These are phyloP conservation scores for Urosaurus nigricauda DNA, from an alignment of 2,797 vertebrate genomes.

Conservation along the genomic window DNA sequence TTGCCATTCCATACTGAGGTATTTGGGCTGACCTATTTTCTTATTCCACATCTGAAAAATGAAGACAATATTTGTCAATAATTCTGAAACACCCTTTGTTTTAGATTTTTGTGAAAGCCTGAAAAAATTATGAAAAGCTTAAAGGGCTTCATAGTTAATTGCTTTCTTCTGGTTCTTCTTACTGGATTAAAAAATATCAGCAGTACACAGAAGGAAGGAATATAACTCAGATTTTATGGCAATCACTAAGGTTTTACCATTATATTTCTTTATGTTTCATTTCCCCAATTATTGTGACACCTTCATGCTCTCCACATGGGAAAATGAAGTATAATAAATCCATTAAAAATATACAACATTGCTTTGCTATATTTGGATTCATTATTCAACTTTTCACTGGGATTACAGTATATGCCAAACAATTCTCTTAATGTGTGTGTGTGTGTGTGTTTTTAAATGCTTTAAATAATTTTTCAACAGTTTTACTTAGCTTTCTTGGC, in stretches of 20 bases:
- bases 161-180: background rate
- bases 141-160: background rate
- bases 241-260: background rate
- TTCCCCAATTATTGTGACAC: background rate
- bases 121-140: background rate
- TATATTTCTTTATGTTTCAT: background rate
- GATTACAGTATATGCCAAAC: background rate
- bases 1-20: background rate
- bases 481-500: conserved; percentile 51
- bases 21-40: background rate
- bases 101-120: conserved; percentile 1
- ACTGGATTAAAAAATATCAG: background rate
- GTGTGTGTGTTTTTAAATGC: conserved; percentile 33
- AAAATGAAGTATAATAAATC: background rate
- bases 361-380: conserved; percentile 3
- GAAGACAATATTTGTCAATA: background rate
- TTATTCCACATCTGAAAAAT: background rate
- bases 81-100: background rate
- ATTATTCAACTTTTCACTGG: background rate
- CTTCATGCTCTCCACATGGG: background rate
- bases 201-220: background rate
- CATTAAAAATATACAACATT: background rate
- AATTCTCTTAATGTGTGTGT: background rate
- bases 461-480: background rate
- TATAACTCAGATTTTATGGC: background rate